These are phyloP conservation scores for Cepphus grylle DNA, from an alignment of 2,113 vertebrate species.

Conservation along the genomic window DNA sequence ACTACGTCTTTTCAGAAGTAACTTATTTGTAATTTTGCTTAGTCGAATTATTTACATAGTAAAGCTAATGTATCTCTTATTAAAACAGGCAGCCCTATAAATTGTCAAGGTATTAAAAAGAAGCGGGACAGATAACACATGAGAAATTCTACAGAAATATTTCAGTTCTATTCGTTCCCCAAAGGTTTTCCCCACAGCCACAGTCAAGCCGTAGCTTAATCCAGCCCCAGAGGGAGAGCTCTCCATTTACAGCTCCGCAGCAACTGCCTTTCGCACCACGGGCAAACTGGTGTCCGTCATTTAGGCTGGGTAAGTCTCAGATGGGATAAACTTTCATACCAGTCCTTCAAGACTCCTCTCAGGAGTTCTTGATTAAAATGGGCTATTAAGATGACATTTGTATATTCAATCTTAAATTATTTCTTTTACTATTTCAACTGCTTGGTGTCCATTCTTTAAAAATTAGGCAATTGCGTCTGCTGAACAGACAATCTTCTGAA, in stretches of 20 bases:
- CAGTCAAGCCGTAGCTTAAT: not conserved
- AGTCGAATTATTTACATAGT: not conserved
- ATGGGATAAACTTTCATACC: not conserved
- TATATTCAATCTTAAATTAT: not conserved
- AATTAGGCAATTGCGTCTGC: not conserved
- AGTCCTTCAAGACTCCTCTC: not conserved
- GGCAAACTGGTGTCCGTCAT: not conserved
- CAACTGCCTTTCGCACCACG: rapidly evolving
- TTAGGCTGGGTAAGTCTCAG: not conserved
- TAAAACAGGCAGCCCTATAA: not conserved
- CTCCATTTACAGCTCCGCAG: rapidly evolving
- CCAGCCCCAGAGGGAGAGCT: not conserved
- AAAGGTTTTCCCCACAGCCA: not conserved
- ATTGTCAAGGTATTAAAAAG: not conserved
- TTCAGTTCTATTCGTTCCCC: not conserved
- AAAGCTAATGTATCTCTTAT: not conserved
- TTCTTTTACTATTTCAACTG: not conserved
- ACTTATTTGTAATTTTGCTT: not conserved
- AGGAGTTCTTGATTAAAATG: not conserved
- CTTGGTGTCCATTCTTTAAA: not conserved
- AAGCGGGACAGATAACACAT: rapidly evolving
- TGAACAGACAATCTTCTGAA: not conserved
- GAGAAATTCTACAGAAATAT: not conserved
- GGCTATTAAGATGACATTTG: not conserved
- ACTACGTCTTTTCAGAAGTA: not conserved